Base-by-base conservation (phyloP, 2,797 vertebrate genomes). In the Falco cherrug region DNA sequence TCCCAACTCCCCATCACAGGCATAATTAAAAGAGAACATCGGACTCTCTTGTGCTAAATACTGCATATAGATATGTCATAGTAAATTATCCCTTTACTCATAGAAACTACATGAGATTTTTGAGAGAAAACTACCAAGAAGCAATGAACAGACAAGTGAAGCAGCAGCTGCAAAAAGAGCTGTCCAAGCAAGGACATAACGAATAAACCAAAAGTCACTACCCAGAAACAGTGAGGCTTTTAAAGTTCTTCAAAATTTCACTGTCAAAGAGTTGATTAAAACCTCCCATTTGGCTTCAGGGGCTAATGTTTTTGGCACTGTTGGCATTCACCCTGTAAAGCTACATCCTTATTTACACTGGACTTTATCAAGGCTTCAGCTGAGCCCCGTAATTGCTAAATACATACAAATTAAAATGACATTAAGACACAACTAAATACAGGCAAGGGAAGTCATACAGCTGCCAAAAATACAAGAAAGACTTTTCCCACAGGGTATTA, bases 401-500 rank as follows among this genome's bases (percentile, higher is more conserved):
- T n/a, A 80, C 2, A 65, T 21, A 87, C 10, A 87, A 83, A 78
- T 48, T 74, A 74, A 80, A 89, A 64, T 60, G 51, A 76, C 2
- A 0, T 48, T 68, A 75, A 80, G 31, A 67, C 16, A 51, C 56
- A 83, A 68, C 57, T 73, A 90, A 90, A 74, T 57, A 68, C 26
- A 45, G 87, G 69, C 25, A 90, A 85, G 33, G 33, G 11, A 80
- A 95, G 29, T 70, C 75, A 79, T 19, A 45, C 0, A 0, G 37
- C 17, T 90, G 85, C 67, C 91, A 94, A 94, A 91, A 90, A 76
- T 51, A 89, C 51, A 37, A 89, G 37, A 71, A 78, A 60, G 11
- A 64, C 64, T 91, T 92, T 82, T 82, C 84, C 77, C 93, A 95
- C n/a, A 47, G 41, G 16, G 25, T 71, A 81, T 65, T 92, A 93